phyloP scores from a whole-genome alignment of 2,888 invertebrate species.

The Napeogenes inachia region DNA sequence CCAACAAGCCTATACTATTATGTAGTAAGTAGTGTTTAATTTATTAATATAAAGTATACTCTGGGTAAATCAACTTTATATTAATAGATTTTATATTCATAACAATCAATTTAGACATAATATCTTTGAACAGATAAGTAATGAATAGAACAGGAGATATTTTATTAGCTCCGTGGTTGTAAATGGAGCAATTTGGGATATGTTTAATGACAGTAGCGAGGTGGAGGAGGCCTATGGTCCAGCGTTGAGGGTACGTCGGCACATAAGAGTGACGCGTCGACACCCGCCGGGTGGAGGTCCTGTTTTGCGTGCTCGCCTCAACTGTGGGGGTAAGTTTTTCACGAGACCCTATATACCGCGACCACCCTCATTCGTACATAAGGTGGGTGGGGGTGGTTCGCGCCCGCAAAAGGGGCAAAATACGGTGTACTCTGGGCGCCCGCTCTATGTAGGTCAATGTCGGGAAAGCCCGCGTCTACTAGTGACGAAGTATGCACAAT shows the following conservation, averaged over 20 bases:
- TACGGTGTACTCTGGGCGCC: constrained; percentile 78
- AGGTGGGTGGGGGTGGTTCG: constrained; percentile 76
- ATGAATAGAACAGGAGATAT: no score
- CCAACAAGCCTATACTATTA: no score
- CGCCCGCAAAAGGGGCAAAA: constrained; percentile 79
- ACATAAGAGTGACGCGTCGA: constrained; percentile 63
- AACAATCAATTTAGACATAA: no score
- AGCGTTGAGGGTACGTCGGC: constrained; percentile 33
- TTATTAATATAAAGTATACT: no score
- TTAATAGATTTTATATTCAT: no score
- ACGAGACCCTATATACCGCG: constrained; percentile 77
- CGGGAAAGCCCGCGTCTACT: constrained; percentile 79
- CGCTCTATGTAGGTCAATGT: constrained; percentile 79
- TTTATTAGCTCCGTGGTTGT: constrained; percentile 2
- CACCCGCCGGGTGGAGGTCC: constrained; percentile 68
- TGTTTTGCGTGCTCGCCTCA: constrained; percentile 73
- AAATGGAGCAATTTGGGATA: constrained; percentile 18
- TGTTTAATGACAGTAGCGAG: constrained; percentile 24
- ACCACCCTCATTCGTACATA: constrained; percentile 75
- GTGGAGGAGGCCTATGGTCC: constrained; percentile 41
- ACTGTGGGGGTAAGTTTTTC: constrained; percentile 76
- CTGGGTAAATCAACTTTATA: no score
- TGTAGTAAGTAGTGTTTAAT: no score
- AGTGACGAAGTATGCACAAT: constrained; percentile 77
- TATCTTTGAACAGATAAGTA: no score